Evolutionary conservation across 2,113 vertebrate species (phyloP).

Genomic region (Ictalurus punctatus): DNA sequence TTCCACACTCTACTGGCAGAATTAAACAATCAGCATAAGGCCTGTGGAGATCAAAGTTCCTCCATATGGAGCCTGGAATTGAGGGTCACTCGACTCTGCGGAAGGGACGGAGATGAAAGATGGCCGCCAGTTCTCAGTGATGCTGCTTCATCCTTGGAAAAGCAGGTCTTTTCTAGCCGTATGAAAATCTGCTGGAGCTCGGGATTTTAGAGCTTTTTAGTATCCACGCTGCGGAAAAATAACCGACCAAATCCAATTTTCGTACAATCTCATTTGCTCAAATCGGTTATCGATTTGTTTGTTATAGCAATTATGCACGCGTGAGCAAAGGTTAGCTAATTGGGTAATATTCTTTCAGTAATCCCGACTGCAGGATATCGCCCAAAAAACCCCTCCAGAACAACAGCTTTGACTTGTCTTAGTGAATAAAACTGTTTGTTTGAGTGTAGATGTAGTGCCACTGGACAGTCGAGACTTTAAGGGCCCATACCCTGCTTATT

Average conservation of each 20-base stretch:
- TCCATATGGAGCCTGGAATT: conserved; percentile 27
- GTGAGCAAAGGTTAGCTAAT: neutral
- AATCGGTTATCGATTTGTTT: neutral
- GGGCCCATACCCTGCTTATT: conserved; percentile 1
- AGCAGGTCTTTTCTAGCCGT: neutral
- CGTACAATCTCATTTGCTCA: neutral
- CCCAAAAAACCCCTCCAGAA: no score
- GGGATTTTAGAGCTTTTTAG: neutral
- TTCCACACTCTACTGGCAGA: conserved; percentile 20
- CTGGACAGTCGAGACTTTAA: conserved; percentile 2
- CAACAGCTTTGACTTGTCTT: neutral
- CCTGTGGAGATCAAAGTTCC: conserved; percentile 52
- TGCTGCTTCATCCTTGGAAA: neutral
- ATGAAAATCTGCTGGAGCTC: neutral
- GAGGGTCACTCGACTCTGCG: conserved; percentile 2
- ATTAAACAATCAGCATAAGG: conserved; percentile 32
- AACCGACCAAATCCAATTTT: neutral
- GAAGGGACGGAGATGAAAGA: neutral
- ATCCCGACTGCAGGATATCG: neutral
- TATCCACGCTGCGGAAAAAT: neutral
- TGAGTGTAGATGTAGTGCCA: neutral
- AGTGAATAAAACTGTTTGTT: neutral
- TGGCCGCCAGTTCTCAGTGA: neutral
- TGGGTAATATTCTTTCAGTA: neutral
- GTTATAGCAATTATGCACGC: neutral